These are phyloP conservation scores for Coleophora deauratella DNA, from an alignment of 2,888 invertebrate genomes.

Conservation along the genomic window DNA sequence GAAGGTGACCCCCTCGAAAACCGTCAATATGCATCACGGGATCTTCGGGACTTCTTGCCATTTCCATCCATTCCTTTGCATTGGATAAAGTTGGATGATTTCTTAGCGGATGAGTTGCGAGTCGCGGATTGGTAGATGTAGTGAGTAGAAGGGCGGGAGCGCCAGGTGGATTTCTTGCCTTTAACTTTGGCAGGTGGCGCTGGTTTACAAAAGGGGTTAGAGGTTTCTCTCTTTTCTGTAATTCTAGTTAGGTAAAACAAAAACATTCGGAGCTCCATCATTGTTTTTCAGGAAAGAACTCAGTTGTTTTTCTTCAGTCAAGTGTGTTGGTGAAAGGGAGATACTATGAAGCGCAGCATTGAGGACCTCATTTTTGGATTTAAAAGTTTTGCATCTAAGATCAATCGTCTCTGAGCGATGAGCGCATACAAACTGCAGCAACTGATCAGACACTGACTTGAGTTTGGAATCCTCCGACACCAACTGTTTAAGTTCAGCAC, in stretches of 20 bases:
- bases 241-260: background rate
- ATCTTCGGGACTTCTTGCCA: background rate
- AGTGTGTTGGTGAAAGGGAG: slow-evolving; percentile 1
- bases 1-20: background rate
- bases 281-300: background rate
- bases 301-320: background rate
- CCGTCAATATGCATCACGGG: background rate
- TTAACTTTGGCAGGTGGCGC: background rate
- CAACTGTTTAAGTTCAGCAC: background rate
- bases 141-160: background rate
- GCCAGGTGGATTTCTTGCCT: background rate
- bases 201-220: background rate
- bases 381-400: background rate
- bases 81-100: background rate
- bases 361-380: background rate
- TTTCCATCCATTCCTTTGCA: background rate
- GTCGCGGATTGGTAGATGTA: background rate
- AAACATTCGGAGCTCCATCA: background rate
- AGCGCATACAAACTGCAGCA: slow-evolving; percentile 15
- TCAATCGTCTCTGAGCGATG: slow-evolving; percentile 13
- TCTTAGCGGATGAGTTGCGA: background rate
- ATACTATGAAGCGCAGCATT: background rate
- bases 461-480: slow-evolving; percentile 8
- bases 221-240: background rate
- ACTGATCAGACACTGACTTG: slow-evolving; percentile 10